These are phyloP conservation scores for Petrocephalus microphthalmus DNA, from an alignment of 2,113 vertebrate genomes.

Conservation along the genomic window DNA sequence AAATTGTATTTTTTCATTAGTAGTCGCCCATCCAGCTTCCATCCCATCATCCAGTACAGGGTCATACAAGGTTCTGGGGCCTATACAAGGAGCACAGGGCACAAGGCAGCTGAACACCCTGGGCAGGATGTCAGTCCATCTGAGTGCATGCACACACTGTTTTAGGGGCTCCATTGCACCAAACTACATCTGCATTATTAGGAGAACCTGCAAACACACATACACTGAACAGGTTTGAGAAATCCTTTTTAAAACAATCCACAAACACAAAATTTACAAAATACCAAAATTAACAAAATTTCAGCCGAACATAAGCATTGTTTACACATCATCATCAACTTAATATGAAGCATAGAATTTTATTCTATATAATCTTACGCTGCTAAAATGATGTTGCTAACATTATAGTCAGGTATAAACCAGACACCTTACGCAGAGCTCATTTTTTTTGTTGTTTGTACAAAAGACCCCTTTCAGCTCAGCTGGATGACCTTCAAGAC, in stretches of 20 bases:
- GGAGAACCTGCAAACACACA: neutral
- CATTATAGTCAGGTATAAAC: neutral
- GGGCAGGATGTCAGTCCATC: neutral
- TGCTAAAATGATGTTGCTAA: neutral
- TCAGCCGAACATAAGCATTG: neutral
- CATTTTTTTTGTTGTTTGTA: neutral
- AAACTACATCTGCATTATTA: neutral
- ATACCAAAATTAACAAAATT: neutral
- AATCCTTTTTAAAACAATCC: neutral
- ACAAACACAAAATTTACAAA: neutral
- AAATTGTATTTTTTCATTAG: neutral
- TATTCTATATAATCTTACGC: neutral
- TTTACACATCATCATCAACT: neutral
- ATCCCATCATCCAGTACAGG: neutral
- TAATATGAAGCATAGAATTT: neutral
- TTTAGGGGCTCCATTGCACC: neutral
- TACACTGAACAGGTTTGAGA: neutral
- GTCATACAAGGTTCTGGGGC: neutral
- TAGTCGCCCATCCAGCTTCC: neutral
- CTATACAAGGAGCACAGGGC: neutral
- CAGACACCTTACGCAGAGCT: neutral
- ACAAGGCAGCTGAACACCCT: neutral
- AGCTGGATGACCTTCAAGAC: constrained; percentile 9
- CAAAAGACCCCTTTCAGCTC: neutral
- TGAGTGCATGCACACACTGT: neutral